Percentiles rank a stretch among this genome's conserved stretches.
Evolutionary conservation across 2,797 vertebrate species (phyloP).

Genomic region (Merluccius polli): DNA sequence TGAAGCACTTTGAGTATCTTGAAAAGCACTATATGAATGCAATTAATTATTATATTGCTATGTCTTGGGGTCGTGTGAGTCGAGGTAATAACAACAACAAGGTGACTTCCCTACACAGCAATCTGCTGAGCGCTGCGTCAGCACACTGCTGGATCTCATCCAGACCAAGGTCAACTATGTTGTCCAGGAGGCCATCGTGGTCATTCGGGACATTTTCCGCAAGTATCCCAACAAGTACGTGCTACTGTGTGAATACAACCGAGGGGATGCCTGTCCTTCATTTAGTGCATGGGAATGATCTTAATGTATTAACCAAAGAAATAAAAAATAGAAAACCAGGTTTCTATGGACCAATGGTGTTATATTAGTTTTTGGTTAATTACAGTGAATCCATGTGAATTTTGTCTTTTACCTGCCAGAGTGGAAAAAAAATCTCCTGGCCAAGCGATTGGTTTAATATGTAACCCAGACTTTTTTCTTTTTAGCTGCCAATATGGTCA

Average conservation of each 20-base stretch:
- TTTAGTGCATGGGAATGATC: background rate
- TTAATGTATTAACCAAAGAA: background rate
- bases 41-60: too few species aligned
- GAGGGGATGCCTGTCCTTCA: background rate
- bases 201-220: conserved; percentile 98
- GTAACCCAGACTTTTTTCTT: background rate
- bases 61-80: background rate
- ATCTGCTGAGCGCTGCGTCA: conserved; percentile 95
- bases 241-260: background rate
- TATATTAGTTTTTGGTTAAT: background rate
- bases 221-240: conserved; percentile 97
- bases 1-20: too few species aligned
- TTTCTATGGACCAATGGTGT: background rate
- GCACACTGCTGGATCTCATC: conserved; percentile 93
- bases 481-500: background rate
- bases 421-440: background rate
- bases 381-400: background rate
- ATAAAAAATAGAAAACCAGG: background rate
- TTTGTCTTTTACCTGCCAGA: background rate
- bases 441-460: background rate
- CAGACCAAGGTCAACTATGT: conserved; percentile 98
- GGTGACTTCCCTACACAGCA: conserved; percentile 69
- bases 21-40: too few species aligned
- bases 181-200: conserved; percentile 97
- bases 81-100: background rate